These are phyloP conservation scores for Myotis daubentonii DNA, from an alignment of 2,797 vertebrate genomes.

Conservation along the genomic window DNA sequence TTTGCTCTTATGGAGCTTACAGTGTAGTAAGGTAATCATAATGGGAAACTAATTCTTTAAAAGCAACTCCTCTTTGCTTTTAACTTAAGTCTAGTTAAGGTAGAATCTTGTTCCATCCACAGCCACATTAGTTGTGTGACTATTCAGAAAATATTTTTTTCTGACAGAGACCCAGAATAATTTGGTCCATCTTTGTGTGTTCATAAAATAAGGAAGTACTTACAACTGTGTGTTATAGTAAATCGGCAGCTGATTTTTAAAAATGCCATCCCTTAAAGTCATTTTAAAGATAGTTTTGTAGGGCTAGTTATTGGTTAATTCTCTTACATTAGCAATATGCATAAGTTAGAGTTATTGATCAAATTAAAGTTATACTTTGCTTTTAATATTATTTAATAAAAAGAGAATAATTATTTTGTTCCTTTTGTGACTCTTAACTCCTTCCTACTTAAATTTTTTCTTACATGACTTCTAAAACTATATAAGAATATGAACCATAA, in stretches of 20 bases:
- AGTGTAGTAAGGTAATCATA: not conserved
- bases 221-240: not conserved
- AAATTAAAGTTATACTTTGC: not conserved
- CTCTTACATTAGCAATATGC: not conserved
- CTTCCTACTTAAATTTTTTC: not conserved
- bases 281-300: constrained; percentile 17
- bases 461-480: not conserved
- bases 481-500: not conserved
- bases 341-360: not conserved
- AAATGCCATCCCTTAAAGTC: not conserved
- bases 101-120: not conserved
- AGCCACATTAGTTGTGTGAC: not conserved
- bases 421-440: not conserved
- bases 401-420: not conserved
- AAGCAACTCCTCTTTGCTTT: not conserved
- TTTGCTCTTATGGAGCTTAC: not conserved
- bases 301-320: not conserved
- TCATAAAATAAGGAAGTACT: not conserved
- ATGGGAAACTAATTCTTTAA: not conserved
- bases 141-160: not conserved
- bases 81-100: constrained; percentile 35
- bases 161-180: not conserved
- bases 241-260: not conserved
- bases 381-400: constrained; percentile 26
- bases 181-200: not conserved